phyloP scores from a whole-genome alignment of 37 sponge, comb jelly and placozoan species.

The Spongilla lacustris region DNA sequence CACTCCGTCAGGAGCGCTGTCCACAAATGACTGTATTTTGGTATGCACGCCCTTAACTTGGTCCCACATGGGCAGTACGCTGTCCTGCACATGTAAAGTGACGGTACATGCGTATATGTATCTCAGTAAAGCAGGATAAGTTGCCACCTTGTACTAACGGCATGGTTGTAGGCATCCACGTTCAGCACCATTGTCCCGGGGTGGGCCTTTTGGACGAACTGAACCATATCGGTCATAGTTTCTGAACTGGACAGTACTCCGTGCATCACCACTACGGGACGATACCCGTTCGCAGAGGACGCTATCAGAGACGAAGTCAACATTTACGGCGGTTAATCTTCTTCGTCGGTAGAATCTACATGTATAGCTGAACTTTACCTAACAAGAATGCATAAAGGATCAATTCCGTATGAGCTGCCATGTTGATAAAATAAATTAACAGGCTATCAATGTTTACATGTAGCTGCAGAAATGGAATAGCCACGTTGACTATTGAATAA shows the following conservation, averaged over 20 bases:
- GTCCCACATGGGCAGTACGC: constrained; percentile 44
- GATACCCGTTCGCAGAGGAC: constrained; percentile 33
- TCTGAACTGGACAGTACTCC: constrained; percentile 52
- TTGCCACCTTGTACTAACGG: background rate
- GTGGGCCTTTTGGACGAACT: constrained; percentile 56
- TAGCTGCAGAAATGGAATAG: no score
- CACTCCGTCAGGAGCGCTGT: constrained; percentile 62
- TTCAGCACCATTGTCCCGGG: constrained; percentile 75
- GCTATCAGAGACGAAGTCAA: no score
- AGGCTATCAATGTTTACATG: no score
- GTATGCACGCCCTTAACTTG: constrained; percentile 56
- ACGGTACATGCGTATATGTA: no score
- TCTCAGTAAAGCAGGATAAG: background rate
- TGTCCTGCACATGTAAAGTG: background rate
- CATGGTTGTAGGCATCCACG: constrained; percentile 52
- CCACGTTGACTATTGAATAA: no score
- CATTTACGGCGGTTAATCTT: no score
- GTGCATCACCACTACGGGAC: constrained; percentile 85
- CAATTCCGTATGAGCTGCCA: no score
- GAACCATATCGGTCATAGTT: constrained; percentile 43
- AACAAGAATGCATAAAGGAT: no score
- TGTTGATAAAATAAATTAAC: no score
- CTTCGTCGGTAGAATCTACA: no score
- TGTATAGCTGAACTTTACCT: no score
- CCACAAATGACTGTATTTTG: constrained; percentile 61